Conservation (phyloP, 2,113 vertebrate genomes). For the Oncorhynchus gorbuscha region DNA sequence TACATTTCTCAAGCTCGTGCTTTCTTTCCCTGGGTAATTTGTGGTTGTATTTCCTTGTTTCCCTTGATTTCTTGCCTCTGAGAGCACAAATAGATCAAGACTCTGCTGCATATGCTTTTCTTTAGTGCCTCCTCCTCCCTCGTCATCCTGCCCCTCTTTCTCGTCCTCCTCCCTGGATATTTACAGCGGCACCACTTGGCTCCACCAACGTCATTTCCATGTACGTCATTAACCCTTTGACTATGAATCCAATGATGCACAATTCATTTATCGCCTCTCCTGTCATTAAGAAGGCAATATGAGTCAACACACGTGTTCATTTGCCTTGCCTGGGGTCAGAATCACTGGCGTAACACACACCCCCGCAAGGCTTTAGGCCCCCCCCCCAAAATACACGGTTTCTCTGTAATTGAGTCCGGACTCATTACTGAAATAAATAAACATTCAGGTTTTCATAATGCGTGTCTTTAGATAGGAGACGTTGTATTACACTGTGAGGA, state of each 20-base stretch:
- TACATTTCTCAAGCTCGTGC: constrained; percentile 1
- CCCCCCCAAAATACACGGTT: neutral
- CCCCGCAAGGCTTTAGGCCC: too few species aligned
- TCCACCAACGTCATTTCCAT: neutral
- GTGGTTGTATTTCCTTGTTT: neutral
- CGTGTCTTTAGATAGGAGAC: neutral
- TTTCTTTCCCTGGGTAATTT: neutral
- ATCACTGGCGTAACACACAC: neutral
- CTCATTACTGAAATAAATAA: neutral
- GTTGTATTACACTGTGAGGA: neutral
- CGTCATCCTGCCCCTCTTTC: neutral
- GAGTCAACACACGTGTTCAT: neutral
- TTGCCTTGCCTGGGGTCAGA: neutral
- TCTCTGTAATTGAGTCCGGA: neutral
- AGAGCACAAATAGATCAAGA: too few species aligned
- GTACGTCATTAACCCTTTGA: neutral
- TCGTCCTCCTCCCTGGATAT: too few species aligned
- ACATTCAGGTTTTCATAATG: neutral
- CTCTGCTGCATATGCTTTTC: too few species aligned
- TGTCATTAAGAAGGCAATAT: neutral
- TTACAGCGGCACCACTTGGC: too few species aligned
- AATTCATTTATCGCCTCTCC: too few species aligned
- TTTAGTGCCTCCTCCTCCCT: too few species aligned
- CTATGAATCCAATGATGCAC: neutral
- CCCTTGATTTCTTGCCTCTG: neutral